phyloP scores from a whole-genome alignment of 30 jellyfish, hydroid and myxozoan genomes.

The Morbakka virulenta region DNA sequence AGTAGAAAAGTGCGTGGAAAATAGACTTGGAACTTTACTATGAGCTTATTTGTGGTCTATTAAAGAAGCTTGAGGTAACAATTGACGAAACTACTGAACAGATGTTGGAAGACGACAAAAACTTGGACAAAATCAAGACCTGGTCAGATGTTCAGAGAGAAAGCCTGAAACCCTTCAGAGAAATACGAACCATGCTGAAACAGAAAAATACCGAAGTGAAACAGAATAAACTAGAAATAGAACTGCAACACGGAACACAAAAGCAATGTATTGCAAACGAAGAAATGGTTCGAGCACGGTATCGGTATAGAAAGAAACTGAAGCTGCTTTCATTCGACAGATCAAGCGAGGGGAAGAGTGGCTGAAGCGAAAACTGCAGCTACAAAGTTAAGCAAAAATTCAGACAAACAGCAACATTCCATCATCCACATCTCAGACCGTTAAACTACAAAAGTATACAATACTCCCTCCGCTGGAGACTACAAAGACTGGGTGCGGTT shows the following conservation, averaged over 20 bases:
- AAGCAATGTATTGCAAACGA: constrained; percentile 26
- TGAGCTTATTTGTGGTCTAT: constrained; percentile 23
- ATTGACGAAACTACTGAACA: constrained; percentile 22
- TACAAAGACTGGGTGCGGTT: constrained; percentile 48
- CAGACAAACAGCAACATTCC: too few relatives aligned
- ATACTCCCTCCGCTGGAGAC: constrained; percentile 49
- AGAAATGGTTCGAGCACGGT: constrained; percentile 18
- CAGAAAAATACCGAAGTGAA: constrained; percentile 4
- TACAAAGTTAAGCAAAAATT: too few relatives aligned
- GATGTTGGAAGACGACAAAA: constrained; percentile 26
- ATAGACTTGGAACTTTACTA: constrained; percentile 13
- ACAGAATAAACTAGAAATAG: constrained; percentile 8
- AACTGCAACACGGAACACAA: constrained; percentile 26
- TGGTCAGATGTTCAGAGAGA: constrained; percentile 51
- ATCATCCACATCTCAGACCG: too few relatives aligned
- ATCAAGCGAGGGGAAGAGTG: too few relatives aligned
- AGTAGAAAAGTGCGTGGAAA: too few relatives aligned
- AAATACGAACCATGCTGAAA: constrained; percentile 9
- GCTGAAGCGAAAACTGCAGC: too few relatives aligned
- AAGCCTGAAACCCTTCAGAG: constrained; percentile 25
- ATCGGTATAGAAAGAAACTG: too few relatives aligned
- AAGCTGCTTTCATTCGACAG: too few relatives aligned
- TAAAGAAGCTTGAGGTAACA: constrained; percentile 22
- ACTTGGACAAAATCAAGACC: constrained; percentile 24
- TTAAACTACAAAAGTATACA: constrained; percentile 25